A percentile compares a stretch with the other conserved stretches of the same genome.
Evolutionary conservation across 2,113 vertebrate species (phyloP).

Genomic region (Hydrochoerus hydrochaeris): DNA sequence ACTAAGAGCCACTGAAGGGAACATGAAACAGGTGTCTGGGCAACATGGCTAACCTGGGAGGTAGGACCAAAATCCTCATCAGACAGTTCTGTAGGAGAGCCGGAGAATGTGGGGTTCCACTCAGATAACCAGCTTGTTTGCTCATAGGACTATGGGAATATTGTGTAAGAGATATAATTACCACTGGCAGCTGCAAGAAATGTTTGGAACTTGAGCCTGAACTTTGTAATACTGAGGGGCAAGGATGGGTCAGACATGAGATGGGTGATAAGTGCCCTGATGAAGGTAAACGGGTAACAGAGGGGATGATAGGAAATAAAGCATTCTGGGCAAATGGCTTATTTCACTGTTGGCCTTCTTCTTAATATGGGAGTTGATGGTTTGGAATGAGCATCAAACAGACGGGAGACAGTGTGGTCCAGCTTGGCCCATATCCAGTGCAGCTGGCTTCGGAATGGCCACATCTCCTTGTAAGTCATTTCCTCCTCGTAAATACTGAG

Average conservation of each 20-base stretch:
- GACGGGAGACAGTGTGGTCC: accelerated
- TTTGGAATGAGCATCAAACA: not conserved
- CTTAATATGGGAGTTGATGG: not conserved
- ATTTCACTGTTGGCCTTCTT: not conserved
- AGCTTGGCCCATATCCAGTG: no score
- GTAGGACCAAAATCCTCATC: not conserved
- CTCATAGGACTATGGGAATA: not conserved
- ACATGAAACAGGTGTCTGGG: constrained; percentile 18
- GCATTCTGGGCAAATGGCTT: not conserved
- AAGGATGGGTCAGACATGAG: not conserved
- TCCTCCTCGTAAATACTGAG: not conserved
- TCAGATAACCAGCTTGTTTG: not conserved
- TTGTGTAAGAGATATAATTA: not conserved
- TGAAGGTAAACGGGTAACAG: not conserved
- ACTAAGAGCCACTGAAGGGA: not conserved
- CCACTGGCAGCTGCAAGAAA: not conserved
- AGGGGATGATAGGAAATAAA: not conserved
- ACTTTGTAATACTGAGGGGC: not conserved
- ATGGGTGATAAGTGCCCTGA: no score
- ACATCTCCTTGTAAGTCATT: not conserved
- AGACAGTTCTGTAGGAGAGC: not conserved
- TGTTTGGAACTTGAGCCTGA: constrained; percentile 29
- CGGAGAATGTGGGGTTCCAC: not conserved
- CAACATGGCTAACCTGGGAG: not conserved
- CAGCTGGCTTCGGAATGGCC: not conserved